Percentiles rank a stretch among this genome's conserved stretches.
Evolutionary conservation across 2,888 invertebrate genomes (phyloP).

Genomic region (Osmoderma eremita): DNA sequence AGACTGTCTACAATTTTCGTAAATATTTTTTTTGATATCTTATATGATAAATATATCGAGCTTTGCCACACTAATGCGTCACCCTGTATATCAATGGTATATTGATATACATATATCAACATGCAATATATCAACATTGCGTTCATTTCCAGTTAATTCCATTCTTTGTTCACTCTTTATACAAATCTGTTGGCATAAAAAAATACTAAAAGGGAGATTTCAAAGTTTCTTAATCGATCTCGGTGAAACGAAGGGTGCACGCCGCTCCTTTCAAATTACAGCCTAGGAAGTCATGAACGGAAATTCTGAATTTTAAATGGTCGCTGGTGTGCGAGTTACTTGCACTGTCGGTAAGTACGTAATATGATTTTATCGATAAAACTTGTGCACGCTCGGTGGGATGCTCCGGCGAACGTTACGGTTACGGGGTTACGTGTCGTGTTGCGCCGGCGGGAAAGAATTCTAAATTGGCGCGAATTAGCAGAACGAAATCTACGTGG

Average conservation of each 20-base stretch:
- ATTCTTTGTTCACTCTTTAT: too few relatives aligned
- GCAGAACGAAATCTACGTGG: too few relatives aligned
- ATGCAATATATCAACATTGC: too few relatives aligned
- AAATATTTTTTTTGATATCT: too few relatives aligned
- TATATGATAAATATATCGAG: too few relatives aligned
- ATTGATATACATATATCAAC: too few relatives aligned
- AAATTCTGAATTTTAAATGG: slow-evolving; percentile 31
- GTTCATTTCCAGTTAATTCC: too few relatives aligned
- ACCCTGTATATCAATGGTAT: too few relatives aligned
- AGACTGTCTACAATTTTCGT: too few relatives aligned
- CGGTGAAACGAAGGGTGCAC: slow-evolving; percentile 20
- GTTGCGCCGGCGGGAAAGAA: background rate
- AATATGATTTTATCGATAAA: slow-evolving; percentile 34
- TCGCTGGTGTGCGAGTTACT: slow-evolving; percentile 17
- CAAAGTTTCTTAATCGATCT: slow-evolving; percentile 25
- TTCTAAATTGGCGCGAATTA: slow-evolving; percentile 1
- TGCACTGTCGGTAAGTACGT: slow-evolving; percentile 10
- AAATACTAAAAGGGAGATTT: background rate
- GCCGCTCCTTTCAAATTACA: slow-evolving; percentile 30
- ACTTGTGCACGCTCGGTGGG: slow-evolving; percentile 27
- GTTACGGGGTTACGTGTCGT: background rate
- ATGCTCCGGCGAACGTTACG: slow-evolving; percentile 9
- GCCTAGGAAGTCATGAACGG: slow-evolving; percentile 30
- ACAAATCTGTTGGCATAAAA: background rate
- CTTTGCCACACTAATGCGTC: too few relatives aligned